These are phyloP conservation scores for Microplitis demolitor DNA, from an alignment of 1,140 invertebrate genomes.

Conservation along the genomic window DNA sequence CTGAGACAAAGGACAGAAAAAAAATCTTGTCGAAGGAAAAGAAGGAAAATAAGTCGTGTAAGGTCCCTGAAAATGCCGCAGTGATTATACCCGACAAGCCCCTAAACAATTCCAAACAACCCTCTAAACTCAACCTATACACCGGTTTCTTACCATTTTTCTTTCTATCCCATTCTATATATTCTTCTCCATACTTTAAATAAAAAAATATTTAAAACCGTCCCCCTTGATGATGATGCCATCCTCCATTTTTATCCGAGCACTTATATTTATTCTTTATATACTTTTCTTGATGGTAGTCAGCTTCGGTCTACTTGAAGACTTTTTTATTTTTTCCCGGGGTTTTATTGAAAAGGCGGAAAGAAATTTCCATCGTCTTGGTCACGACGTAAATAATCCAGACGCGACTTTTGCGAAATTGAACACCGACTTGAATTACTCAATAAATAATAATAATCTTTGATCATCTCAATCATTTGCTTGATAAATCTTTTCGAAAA, in stretches of 20 bases:
- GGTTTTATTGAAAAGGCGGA: slow-evolving; percentile 50
- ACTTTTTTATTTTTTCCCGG: slow-evolving; percentile 33
- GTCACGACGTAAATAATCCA: slow-evolving; percentile 17
- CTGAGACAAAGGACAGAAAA: slow-evolving; percentile 24
- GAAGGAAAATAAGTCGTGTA: slow-evolving; percentile 26
- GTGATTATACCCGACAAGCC: slow-evolving; percentile 58
- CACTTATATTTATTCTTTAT: slow-evolving; percentile 54
- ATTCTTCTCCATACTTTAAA: slow-evolving; percentile 35
- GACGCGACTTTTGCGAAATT: neutral
- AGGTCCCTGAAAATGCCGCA: slow-evolving; percentile 30
- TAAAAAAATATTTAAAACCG: slow-evolving; percentile 55
- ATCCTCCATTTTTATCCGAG: slow-evolving; percentile 38
- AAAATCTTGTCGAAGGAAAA: slow-evolving; percentile 30
- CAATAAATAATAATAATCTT: too few relatives aligned
- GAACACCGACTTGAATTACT: too few relatives aligned
- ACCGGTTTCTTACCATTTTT: slow-evolving; percentile 16
- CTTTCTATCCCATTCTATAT: neutral
- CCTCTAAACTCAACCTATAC: slow-evolving; percentile 24
- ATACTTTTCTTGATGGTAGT: too few relatives aligned
- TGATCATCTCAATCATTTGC: too few relatives aligned
- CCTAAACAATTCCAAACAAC: slow-evolving; percentile 42
- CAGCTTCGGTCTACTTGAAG: slow-evolving; percentile 35
- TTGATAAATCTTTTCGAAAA: too few relatives aligned
- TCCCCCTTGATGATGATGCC: slow-evolving; percentile 17
- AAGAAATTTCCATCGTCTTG: slow-evolving; percentile 26